Percentiles rank a stretch among this genome's conserved stretches.
Conservation (phyloP, 2,888 invertebrate genomes). For the Drosophila algonquin region DNA sequence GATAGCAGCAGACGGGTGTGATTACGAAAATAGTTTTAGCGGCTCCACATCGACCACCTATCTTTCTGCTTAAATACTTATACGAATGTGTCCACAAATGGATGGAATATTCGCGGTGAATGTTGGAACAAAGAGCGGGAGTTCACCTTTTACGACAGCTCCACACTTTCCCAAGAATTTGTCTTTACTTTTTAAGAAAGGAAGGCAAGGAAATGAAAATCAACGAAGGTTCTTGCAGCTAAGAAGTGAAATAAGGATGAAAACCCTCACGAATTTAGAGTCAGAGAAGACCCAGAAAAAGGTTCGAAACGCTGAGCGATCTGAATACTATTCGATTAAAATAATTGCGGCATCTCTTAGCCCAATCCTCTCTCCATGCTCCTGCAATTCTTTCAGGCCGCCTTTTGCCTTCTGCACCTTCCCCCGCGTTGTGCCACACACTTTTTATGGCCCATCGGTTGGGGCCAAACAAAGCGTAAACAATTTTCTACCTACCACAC, state of each 20-base stretch:
- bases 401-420: neutral
- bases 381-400: neutral
- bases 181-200: neutral
- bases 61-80: neutral
- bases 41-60: neutral
- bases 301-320: neutral
- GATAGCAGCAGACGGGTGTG: no score
- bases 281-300: no score
- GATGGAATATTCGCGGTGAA: neutral
- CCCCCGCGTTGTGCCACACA: slow-evolving; percentile 28
- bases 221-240: no score
- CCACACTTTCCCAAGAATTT: neutral
- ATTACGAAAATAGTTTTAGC: neutral
- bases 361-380: neutral
- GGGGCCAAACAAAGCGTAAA: slow-evolving; percentile 30
- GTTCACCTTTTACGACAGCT: neutral
- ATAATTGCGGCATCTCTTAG: neutral
- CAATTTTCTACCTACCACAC: slow-evolving; percentile 38
- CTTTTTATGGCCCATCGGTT: slow-evolving; percentile 34
- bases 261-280: no score
- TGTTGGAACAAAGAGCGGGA: neutral
- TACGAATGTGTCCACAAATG: no score
- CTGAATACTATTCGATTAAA: neutral
- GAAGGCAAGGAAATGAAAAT: no score
- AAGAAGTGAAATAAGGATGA: no score